Evolutionary conservation across 37 sponge, comb jelly and placozoan species (phyloP), one percentile per base, ranked within the genome.

Genomic region (Haliclona indistincta): DNA sequence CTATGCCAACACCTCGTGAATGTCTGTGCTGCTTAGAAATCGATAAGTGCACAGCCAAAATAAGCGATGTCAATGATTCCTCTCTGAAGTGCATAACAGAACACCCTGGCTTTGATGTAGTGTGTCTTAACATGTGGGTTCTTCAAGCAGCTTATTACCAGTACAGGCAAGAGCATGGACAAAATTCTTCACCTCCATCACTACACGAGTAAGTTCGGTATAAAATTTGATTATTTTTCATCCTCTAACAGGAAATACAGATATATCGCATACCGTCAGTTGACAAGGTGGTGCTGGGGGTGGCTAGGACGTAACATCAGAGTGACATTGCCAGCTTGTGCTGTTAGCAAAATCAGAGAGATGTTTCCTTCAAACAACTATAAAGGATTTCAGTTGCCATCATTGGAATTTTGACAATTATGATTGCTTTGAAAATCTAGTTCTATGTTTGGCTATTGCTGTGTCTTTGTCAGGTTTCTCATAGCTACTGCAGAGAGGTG

Each of bases 81-180:
- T n/a, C 43, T 35, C 7, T 38, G 5, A 17, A 42, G 25, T 75
- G 75, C 47, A 82, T 76, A n/a, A 82, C 83, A 54, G 66, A 74
- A 39, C 83, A 82, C 32, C 66, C 61, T 35, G 83, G 75, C 29
- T 82, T 82, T 82, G 67, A 62, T 42, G 23, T 76, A 54, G 83
- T 82, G 8, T 82, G 83, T 53, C 56, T 82, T 25, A 64, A 82
- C 34, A 43, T 54, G 28, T 82, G 83, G 83, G 75, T 82, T 10
- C 51, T 82, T 39, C 83, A 82, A 74, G 49, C 83, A 77, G 83
- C 75, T 28, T 75, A 73, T 56, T 82, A 52, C 29, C 60, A 54
- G 22, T 65, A 74, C 33, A 32, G 67, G 4, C 67, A 82, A 28
- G 36, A 77, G 19, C n/a, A n/a, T n/a, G n/a, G n/a, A n/a, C n/a